Evolutionary conservation across 2,113 vertebrate genomes (phyloP).

Genomic region (Corapipo altera): DNA sequence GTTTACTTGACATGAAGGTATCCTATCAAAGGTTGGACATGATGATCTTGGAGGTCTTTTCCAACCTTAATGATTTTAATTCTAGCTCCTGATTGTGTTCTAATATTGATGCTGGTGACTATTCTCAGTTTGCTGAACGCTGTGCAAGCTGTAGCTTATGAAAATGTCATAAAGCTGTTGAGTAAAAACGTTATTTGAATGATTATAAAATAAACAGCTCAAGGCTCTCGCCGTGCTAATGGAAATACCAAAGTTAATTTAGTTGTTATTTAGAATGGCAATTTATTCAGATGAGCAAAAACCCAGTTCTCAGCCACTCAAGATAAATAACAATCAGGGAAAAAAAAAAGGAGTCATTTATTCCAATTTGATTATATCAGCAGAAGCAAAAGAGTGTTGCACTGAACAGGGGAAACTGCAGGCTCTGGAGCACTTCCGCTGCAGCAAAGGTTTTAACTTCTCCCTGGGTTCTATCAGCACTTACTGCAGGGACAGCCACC

Average conservation of each 20-base stretch:
- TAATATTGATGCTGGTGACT: background rate
- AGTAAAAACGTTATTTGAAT: background rate
- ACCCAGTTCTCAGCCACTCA: background rate
- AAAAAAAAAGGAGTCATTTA: background rate
- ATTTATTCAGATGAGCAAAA: background rate
- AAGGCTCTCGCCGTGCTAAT: background rate
- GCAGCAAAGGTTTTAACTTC: background rate
- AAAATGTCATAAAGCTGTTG: background rate
- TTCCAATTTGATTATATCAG: background rate
- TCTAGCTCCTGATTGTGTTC: background rate
- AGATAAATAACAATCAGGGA: background rate
- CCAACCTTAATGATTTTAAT: background rate
- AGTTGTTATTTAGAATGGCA: slow-evolving; percentile 25
- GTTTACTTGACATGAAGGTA: background rate
- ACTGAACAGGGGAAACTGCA: background rate
- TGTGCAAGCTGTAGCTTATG: background rate
- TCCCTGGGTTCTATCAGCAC: background rate
- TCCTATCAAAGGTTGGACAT: background rate
- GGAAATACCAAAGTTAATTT: slow-evolving; percentile 23
- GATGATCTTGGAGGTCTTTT: background rate
- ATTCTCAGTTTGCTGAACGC: background rate
- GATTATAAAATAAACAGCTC: slow-evolving; percentile 20
- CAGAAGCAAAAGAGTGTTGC: background rate
- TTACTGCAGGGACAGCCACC: background rate
- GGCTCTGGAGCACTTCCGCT: background rate